Percentiles rank a stretch among this genome's conserved stretches.
phyloP scores from a whole-genome alignment of 2,797 vertebrate genomes.

The Pempheris klunzingeri region DNA sequence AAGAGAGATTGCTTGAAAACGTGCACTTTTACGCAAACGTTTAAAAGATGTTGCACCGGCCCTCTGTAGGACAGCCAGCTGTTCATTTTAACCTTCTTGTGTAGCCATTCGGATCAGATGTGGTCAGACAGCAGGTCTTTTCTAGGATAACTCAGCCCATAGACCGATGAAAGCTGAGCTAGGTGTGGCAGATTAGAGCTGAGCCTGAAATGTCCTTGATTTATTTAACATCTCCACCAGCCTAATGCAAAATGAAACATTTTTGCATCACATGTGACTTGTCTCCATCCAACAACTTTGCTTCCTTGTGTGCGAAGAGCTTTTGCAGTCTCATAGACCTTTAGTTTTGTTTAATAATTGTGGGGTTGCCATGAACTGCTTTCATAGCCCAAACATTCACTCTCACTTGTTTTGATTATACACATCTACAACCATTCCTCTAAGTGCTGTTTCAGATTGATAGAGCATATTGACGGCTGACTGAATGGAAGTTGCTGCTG shows the following conservation, averaged over 20 bases:
- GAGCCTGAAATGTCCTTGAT: background rate
- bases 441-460: conserved; percentile 18
- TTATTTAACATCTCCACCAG: background rate
- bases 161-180: background rate
- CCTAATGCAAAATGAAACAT: background rate
- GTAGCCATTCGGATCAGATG: background rate
- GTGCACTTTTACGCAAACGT: background rate
- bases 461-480: conserved; percentile 9
- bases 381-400: conserved; percentile 25
- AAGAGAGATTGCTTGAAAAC: background rate
- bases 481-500: conserved; percentile 6
- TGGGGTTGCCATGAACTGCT: conserved; percentile 3
- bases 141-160: background rate
- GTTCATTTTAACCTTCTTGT: background rate
- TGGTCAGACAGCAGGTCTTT: background rate
- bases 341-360: conserved; percentile 16
- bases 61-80: background rate
- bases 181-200: background rate
- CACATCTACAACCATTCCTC: conserved; percentile 16
- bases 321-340: background rate
- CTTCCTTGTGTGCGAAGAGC: background rate
- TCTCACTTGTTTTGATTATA: conserved; percentile 22
- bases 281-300: background rate
- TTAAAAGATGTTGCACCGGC: background rate
- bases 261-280: background rate